Conservation (phyloP, 2,888 invertebrate species). For the Theretra japonica region DNA sequence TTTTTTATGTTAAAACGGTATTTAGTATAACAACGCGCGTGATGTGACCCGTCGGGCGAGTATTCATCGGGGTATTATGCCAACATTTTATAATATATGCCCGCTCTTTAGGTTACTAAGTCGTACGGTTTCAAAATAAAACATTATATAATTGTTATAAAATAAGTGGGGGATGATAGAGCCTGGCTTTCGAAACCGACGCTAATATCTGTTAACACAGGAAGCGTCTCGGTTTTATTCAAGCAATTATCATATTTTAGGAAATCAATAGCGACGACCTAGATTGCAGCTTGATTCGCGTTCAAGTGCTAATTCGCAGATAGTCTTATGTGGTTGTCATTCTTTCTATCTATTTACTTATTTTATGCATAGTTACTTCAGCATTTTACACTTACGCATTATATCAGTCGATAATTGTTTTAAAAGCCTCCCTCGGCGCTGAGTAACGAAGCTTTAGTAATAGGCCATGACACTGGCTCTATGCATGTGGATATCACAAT, state of each 20-base stretch:
- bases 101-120: constrained; percentile 23
- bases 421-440: too few relatives aligned
- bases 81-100: constrained; percentile 11
- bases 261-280: neutral
- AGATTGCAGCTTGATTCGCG: neutral
- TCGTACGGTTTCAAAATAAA: constrained; percentile 16
- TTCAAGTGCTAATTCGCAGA: neutral
- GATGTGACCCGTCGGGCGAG: constrained; percentile 2
- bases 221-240: neutral
- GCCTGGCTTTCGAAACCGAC: constrained; percentile 10
- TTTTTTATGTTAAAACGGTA: constrained; percentile 11
- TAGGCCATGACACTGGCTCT: too few relatives aligned
- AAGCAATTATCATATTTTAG: neutral
- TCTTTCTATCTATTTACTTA: neutral
- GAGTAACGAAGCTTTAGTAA: too few relatives aligned
- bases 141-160: constrained; percentile 21
- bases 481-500: too few relatives aligned
- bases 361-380: neutral
- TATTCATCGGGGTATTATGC: constrained; percentile 1
- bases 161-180: constrained; percentile 11
- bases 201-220: constrained; percentile 9
- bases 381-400: neutral
- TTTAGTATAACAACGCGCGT: neutral
- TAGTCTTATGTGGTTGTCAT: neutral
- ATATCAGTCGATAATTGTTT: neutral